Evolutionary conservation across 1,140 invertebrate species (phyloP), one percentile per base, ranked within the genome.

Genomic region (Lutraria rhynchaena): DNA sequence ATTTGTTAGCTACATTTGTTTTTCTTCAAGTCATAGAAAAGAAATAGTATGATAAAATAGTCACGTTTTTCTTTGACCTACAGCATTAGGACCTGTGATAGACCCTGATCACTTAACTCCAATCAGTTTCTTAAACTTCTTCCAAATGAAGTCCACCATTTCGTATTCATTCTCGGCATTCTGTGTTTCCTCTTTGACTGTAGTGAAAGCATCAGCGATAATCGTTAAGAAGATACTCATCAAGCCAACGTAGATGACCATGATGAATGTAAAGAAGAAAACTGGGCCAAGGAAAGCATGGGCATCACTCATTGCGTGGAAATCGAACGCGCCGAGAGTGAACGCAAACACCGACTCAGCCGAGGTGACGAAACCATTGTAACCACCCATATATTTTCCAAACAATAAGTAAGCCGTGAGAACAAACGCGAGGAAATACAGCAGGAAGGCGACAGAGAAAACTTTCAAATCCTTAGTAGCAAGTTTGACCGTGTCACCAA

Each of bases 141-240:
- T 91, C 84, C 87, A 90, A 74, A 93, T 90, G 85, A 93, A 93
- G 70, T 92, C 91, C 9, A 93, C 89, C 35, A 93, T 90, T 75
- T 93, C 93, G 81, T 93, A 93, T 27, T 93, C 93, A 78, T 93
- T 93, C 53, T 88, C 84, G 53, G 91, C 90, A 46, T 89, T 84
- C 15, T 85, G 82, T 11, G 87, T 82, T 51, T 91, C 83, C 75
- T 87, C 90, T 80, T 91, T 91, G 5, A 92, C 90, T 29, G 77
- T 82, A 15, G 86, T 85, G 81, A 92, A 92, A 11, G 91, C 85
- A 85, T 96, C 96, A 86, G 95, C 96, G 67, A 96, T 96, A 83
- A 96, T 96, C 60, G 96, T 96, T 85, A 96, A 89, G 90, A 96
- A 96, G 94, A 96, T 96, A 87, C 96, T 96, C 94, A 96, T 91